phyloP scores from a whole-genome alignment of 2,888 invertebrate species.

The Cremastinae sp. region DNA sequence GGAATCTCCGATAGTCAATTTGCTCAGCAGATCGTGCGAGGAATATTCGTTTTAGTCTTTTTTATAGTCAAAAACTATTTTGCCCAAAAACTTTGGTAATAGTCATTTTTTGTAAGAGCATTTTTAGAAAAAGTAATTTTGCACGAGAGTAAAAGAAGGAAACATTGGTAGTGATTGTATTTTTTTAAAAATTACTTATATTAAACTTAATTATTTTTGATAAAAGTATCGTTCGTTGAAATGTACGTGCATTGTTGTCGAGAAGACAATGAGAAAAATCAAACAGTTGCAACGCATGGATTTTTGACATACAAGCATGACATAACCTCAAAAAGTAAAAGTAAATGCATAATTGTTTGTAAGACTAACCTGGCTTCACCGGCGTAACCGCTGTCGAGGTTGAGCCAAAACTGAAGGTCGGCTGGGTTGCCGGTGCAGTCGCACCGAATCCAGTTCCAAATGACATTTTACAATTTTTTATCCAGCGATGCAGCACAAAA shows the following conservation, averaged over 20 bases:
- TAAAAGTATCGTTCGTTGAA: background rate
- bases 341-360: constrained; percentile 4
- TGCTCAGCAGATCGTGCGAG: too few relatives aligned
- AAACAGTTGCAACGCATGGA: background rate
- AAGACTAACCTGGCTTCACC: constrained; percentile 74
- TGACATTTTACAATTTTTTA: constrained; percentile 69
- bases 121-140: constrained; percentile 15
- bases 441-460: constrained; percentile 80
- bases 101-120: background rate
- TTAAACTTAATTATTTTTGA: background rate
- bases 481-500: constrained; percentile 29
- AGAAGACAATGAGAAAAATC: background rate
- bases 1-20: too few relatives aligned
- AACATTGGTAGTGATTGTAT: background rate
- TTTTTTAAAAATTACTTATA: background rate
- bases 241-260: background rate
- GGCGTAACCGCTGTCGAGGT: constrained; percentile 76
- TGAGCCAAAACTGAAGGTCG: constrained; percentile 80
- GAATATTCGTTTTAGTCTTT: background rate
- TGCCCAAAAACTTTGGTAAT: background rate
- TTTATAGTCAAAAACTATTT: background rate
- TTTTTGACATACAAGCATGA: constrained; percentile 42
- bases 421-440: constrained; percentile 81
- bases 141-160: background rate
- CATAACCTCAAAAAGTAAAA: constrained; percentile 59